These are phyloP conservation scores for Podarcis siculus DNA, from an alignment of 2,797 vertebrate genomes.

Conservation along the genomic window DNA sequence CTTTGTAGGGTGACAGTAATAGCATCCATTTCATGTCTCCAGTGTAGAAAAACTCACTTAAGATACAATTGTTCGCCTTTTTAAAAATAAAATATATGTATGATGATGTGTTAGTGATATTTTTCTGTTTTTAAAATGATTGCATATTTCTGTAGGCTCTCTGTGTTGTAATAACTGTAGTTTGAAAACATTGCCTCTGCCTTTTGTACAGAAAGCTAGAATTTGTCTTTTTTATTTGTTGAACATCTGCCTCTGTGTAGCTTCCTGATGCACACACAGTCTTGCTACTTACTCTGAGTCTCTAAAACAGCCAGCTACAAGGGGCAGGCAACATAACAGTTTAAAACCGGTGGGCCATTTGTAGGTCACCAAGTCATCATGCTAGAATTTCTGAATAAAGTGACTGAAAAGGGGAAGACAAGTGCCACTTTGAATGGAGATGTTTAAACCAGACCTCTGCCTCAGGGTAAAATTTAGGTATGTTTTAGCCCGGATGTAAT, in stretches of 20 bases:
- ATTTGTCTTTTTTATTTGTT: conserved; percentile 47
- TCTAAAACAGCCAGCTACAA: conserved; percentile 77
- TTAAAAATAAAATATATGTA: conserved; percentile 37
- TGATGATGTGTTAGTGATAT: background rate
- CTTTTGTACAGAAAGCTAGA: conserved; percentile 48
- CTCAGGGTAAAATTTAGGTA: conserved; percentile 86
- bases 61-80: conserved; percentile 49
- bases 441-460: conserved; percentile 87
- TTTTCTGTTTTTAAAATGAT: conserved; percentile 55
- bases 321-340: conserved; percentile 75
- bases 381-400: conserved; percentile 87
- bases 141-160: conserved; percentile 50
- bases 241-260: conserved; percentile 86
- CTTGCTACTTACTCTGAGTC: conserved; percentile 75
- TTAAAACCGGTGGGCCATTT: conserved; percentile 80
- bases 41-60: conserved; percentile 41
- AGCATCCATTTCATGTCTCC: conserved; percentile 48
- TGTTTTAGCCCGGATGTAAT: conserved; percentile 81
- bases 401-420: conserved; percentile 86
- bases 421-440: conserved; percentile 87
- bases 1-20: conserved; percentile 61
- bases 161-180: conserved; percentile 19
- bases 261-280: conserved; percentile 65
- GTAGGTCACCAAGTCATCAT: conserved; percentile 86
- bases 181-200: conserved; percentile 41